These are phyloP conservation scores for Catalaphyllia jardinei DNA, from an alignment of 64 coral and sea anemone genomes.

Conservation along the genomic window DNA sequence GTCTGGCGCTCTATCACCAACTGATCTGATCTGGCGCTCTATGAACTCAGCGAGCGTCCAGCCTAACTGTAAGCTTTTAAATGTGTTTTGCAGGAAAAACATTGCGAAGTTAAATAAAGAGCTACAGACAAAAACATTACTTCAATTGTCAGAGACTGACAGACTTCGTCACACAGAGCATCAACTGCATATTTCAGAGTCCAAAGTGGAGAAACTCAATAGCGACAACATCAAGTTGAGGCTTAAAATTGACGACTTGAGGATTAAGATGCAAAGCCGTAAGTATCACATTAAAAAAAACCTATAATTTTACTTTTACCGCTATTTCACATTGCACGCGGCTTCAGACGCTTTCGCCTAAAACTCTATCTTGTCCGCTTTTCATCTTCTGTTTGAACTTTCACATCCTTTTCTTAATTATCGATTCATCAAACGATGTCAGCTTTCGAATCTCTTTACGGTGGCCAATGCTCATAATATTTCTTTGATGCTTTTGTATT, in stretches of 20 bases:
- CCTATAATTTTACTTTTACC: neutral
- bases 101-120: constrained; percentile 77
- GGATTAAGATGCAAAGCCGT: constrained; percentile 70
- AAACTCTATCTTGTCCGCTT: too few relatives aligned
- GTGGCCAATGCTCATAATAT: too few relatives aligned
- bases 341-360: too few relatives aligned
- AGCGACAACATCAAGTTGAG: constrained; percentile 89
- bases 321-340: neutral
- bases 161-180: constrained; percentile 72
- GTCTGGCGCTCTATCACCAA: too few relatives aligned
- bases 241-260: constrained; percentile 74
- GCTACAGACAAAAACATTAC: constrained; percentile 77
- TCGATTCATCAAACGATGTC: too few relatives aligned
- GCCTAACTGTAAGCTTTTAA: neutral
- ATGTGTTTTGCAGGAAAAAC: constrained; percentile 25
- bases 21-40: too few relatives aligned
- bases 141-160: constrained; percentile 88
- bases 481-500: too few relatives aligned
- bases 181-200: constrained; percentile 79
- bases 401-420: neutral
- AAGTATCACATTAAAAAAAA: neutral
- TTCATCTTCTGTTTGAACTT: too few relatives aligned
- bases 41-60: too few relatives aligned
- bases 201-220: constrained; percentile 69
- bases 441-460: too few relatives aligned